Conservation (phyloP, 2,113 vertebrate genomes). For the Oxyruncus cristatus region DNA sequence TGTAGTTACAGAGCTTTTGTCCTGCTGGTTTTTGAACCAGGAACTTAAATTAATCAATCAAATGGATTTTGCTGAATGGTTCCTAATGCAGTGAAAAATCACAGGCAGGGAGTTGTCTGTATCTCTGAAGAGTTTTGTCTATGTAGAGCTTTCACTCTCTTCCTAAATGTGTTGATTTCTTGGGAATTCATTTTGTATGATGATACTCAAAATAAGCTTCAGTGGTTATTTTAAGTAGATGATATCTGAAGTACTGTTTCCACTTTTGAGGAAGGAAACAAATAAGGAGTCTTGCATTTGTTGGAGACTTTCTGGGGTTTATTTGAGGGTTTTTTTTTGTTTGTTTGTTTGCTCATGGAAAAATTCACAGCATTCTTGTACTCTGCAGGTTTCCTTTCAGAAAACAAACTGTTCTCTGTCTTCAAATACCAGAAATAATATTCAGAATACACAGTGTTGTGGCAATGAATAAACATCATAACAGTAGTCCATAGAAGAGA, state of each 20-base stretch:
- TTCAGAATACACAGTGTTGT: not conserved
- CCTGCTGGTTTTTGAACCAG: not conserved
- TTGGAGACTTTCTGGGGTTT: not conserved
- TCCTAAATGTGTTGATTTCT: not conserved
- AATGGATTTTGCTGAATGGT: not conserved
- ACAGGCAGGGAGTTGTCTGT: not conserved
- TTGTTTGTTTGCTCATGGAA: not conserved
- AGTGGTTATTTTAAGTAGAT: not conserved
- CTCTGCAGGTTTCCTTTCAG: not conserved
- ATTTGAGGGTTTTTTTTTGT: rapidly evolving
- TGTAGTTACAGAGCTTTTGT: not conserved
- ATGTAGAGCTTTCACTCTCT: not conserved
- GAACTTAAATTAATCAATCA: constrained; percentile 15
- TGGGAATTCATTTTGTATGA: not conserved
- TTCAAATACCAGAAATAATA: not conserved
- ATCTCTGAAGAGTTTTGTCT: not conserved
- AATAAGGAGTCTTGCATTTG: not conserved
- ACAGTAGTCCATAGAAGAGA: not conserved
- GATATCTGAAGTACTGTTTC: not conserved
- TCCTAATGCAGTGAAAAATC: not conserved
- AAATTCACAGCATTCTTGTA: not conserved
- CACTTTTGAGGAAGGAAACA: not conserved
- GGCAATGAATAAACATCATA: not conserved
- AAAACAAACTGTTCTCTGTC: not conserved
- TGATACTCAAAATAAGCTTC: not conserved